A percentile compares a stretch with the other conserved stretches of the same genome.
Evolutionary conservation across 2,797 vertebrate genomes (phyloP).

Genomic region (Chelon auratus): DNA sequence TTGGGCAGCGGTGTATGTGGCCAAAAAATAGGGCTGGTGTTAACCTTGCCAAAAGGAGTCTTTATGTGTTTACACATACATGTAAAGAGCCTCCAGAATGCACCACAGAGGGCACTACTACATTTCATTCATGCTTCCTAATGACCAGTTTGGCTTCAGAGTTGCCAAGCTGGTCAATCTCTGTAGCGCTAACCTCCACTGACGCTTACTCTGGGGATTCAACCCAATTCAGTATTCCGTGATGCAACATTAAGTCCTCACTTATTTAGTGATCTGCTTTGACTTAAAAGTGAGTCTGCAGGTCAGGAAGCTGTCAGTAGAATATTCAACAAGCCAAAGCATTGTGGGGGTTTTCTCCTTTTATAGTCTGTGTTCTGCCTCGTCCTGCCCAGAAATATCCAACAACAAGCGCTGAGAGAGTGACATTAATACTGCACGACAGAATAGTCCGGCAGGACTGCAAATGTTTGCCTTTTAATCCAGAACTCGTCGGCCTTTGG

Average conservation of each 20-base stretch:
- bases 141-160: no score
- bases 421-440: slow-evolving; percentile 80
- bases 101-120: no score
- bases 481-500: slow-evolving; percentile 70
- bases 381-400: slow-evolving; percentile 66
- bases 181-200: slow-evolving; percentile 19
- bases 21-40: no score
- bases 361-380: slow-evolving; percentile 66
- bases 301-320: slow-evolving; percentile 68
- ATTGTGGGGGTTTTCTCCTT: slow-evolving; percentile 61
- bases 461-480: slow-evolving; percentile 82
- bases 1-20: no score
- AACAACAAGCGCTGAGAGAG: slow-evolving; percentile 74
- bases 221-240: slow-evolving; percentile 43
- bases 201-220: slow-evolving; percentile 30
- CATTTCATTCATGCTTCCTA: no score
- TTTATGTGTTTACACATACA: no score
- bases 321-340: slow-evolving; percentile 75
- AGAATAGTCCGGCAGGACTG: slow-evolving; percentile 71
- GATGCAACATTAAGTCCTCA: slow-evolving; percentile 48
- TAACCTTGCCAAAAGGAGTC: no score
- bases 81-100: no score
- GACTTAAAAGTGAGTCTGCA: slow-evolving; percentile 68
- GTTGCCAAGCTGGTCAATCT: slow-evolving; percentile 1
- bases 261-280: slow-evolving; percentile 56